These are phyloP conservation scores for Vanessa cardui DNA, from an alignment of 2,888 invertebrate genomes.

Conservation along the genomic window DNA sequence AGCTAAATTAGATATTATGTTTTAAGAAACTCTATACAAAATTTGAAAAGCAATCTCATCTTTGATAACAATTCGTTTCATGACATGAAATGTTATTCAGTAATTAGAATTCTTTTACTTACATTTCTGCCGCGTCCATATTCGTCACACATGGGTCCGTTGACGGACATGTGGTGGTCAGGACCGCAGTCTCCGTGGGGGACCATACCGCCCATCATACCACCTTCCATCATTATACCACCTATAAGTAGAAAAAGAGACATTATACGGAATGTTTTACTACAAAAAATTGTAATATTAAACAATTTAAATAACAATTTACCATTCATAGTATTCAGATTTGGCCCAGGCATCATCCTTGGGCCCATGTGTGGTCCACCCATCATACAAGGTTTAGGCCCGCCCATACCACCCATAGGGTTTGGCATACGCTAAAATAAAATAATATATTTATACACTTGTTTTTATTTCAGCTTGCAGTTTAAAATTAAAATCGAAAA, in stretches of 20 bases:
- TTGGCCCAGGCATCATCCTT: constrained; percentile 79
- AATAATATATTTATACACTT: neutral
- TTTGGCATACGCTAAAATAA: constrained; percentile 77
- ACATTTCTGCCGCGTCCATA: constrained; percentile 73
- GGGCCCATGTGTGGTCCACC: constrained; percentile 80
- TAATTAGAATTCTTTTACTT: constrained; percentile 44
- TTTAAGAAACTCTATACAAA: too few species aligned
- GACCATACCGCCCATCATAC: constrained; percentile 74
- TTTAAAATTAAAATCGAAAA: neutral
- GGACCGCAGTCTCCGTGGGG: constrained; percentile 72
- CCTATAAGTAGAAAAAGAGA: constrained; percentile 49
- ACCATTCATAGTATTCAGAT: constrained; percentile 80
- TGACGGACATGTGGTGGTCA: constrained; percentile 72
- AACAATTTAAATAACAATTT: constrained; percentile 27
- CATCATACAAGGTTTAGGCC: constrained; percentile 80
- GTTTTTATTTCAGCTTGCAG: neutral
- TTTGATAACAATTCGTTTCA: too few species aligned
- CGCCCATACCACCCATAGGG: constrained; percentile 80
- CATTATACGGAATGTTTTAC: neutral
- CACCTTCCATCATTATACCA: constrained; percentile 80
- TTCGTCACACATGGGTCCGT: constrained; percentile 78
- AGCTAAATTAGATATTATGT: too few species aligned
- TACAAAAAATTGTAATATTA: too few species aligned
- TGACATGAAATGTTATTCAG: too few species aligned
- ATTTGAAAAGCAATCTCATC: too few species aligned